Conservation (phyloP, 2,113 vertebrate genomes). For the Aegotheles bennettii region DNA sequence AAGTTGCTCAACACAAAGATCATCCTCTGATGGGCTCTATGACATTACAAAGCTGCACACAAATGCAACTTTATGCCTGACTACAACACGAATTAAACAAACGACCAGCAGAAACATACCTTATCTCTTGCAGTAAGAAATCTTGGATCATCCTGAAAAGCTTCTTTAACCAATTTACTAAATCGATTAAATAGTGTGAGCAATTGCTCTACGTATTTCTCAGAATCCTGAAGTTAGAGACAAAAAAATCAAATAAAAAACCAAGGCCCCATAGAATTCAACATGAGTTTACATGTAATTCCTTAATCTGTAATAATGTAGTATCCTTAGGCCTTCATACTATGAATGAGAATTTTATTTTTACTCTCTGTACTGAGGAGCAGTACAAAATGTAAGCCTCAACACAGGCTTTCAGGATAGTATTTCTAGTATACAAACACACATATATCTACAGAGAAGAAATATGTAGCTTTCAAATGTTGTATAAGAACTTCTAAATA, state of each 20-base stretch:
- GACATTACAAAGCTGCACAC: not conserved
- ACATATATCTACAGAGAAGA: fast-evolving
- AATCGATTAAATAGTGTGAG: slow-evolving; percentile 98
- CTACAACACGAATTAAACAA: not conserved
- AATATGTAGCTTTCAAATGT: not conserved
- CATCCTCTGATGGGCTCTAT: not conserved
- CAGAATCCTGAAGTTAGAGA: slow-evolving; percentile 84
- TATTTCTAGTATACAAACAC: not conserved
- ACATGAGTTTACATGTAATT: not conserved
- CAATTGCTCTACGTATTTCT: slow-evolving; percentile 98
- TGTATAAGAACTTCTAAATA: not conserved
- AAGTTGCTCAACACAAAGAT: not conserved
- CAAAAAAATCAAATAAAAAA: slow-evolving; percentile 12
- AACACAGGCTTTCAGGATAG: not conserved
- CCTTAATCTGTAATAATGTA: not conserved
- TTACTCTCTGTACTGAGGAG: not conserved
- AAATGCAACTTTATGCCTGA: not conserved
- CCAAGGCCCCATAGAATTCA: not conserved
- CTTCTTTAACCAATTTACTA: slow-evolving; percentile 97
- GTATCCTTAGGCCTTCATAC: not conserved
- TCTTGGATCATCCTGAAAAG: slow-evolving; percentile 96
- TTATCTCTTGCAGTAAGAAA: slow-evolving; percentile 98
- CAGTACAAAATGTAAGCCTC: not conserved
- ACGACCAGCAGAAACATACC: slow-evolving; percentile 64
- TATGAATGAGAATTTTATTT: not conserved